Evolutionary conservation across 2,113 vertebrate genomes (phyloP), one percentile per base, ranked within the genome.

Genomic region (Trinectes maculatus): DNA sequence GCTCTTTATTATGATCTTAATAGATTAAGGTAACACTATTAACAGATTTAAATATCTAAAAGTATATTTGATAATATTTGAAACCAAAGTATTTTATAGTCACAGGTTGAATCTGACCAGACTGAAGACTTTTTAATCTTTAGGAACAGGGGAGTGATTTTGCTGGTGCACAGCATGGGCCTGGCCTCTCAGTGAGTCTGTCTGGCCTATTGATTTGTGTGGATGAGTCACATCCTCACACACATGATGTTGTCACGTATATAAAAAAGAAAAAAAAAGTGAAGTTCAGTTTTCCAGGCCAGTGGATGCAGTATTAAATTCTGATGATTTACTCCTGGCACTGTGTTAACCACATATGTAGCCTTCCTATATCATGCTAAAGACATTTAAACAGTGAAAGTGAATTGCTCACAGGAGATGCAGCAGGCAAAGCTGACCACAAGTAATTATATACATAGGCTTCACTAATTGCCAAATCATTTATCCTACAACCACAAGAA

Each of bases 321-420:
- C n/a, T 77, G 57, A 59, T 57, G 71, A 77, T 68, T 49, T 61
- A 33, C 12, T 68, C 48, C 21, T 71, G 61, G 59, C 44, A n/a
- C 29, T 22, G 48, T 18, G n/a, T 25, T 39, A 28, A 58, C 49
- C 67, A 48, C 33, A 42, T 18, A 56, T 26, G 5, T 59, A 51
- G 37, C 37, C 12, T 56, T 3, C 1, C 1, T 28, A 31, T 25
- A 26, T 15, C 39, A 54, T 51, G 39, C 18, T 51, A 21, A 24
- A 8, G 46, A 33, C 0, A 61, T 64, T 60, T 36, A 52, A 68
- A 47, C 26, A 19, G 36, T 13, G 26, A 51, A 65, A 60, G 1
- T 26, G n/a, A 57, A 57, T 6, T 57, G 33, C n/a, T 46, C 36
- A 40, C 40, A 21, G 36, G 21, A 54, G 9, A 55, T 43, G 10